Percentiles rank a stretch among this genome's conserved stretches.
phyloP scores from a whole-genome alignment of 2,888 invertebrate species.

The Caenorhabditis panamensis region DNA sequence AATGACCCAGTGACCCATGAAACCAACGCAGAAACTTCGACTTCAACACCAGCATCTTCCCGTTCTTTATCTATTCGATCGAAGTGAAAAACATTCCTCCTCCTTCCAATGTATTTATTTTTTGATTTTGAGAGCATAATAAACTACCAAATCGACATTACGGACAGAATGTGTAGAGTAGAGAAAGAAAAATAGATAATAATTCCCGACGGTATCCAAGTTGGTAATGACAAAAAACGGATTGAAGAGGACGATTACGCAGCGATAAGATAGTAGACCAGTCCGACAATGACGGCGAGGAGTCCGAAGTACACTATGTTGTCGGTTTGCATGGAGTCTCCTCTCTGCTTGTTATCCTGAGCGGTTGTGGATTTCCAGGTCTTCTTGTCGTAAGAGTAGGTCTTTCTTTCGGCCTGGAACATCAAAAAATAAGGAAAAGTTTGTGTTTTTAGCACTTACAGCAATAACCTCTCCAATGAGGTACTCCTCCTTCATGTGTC shows the following conservation, averaged over 20 bases:
- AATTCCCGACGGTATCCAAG: slow-evolving; percentile 9
- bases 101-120: slow-evolving; percentile 11
- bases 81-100: slow-evolving; percentile 6
- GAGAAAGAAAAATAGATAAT: slow-evolving; percentile 3
- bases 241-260: slow-evolving; percentile 15
- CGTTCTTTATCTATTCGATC: slow-evolving; percentile 29
- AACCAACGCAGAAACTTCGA: background rate
- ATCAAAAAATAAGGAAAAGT: slow-evolving; percentile 13
- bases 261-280: slow-evolving; percentile 75
- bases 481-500: slow-evolving; percentile 79
- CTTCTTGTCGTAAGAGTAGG: slow-evolving; percentile 79
- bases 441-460: slow-evolving; percentile 34
- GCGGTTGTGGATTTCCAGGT: slow-evolving; percentile 56
- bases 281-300: slow-evolving; percentile 72
- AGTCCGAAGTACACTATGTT: slow-evolving; percentile 65
- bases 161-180: background rate
- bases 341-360: slow-evolving; percentile 66
- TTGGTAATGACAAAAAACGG: background rate
- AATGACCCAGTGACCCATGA: slow-evolving; percentile 74
- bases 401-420: slow-evolving; percentile 71
- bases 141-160: slow-evolving; percentile 14
- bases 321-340: slow-evolving; percentile 49
- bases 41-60: slow-evolving; percentile 29
- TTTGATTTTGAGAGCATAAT: slow-evolving; percentile 14
- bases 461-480: slow-evolving; percentile 76